Evolutionary conservation across 2,888 invertebrate species (phyloP).

Genomic region (Spisula subtruncata): DNA sequence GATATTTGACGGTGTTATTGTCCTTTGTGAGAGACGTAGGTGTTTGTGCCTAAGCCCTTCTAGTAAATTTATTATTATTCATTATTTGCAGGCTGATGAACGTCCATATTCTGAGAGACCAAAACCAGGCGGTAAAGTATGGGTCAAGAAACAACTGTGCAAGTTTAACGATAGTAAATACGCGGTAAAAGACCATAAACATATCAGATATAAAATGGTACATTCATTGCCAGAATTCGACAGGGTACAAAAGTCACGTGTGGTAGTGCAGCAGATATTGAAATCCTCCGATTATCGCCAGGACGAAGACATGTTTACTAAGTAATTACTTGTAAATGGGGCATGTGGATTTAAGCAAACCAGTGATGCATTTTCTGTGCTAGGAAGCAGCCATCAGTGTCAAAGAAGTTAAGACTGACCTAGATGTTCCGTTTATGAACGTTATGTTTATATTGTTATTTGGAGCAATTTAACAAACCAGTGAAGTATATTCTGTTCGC

Average conservation of each 20-base stretch:
- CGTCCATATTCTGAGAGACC: conserved; percentile 56
- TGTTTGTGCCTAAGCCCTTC: too few species aligned
- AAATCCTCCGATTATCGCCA: conserved; percentile 46
- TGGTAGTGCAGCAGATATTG: conserved; percentile 62
- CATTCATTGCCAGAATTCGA: conserved; percentile 79
- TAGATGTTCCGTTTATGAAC: too few species aligned
- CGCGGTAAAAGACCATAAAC: conserved; percentile 82
- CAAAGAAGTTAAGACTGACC: too few species aligned
- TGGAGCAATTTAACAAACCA: too few species aligned
- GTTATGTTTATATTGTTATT: too few species aligned
- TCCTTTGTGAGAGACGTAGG: too few species aligned
- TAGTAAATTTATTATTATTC: too few species aligned
- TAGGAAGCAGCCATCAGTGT: too few species aligned
- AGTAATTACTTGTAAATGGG: background rate
- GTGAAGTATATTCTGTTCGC: too few species aligned
- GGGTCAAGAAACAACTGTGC: conserved; percentile 80
- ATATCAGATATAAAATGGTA: conserved; percentile 83
- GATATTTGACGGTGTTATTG: too few species aligned
- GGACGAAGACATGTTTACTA: background rate
- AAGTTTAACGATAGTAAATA: conserved; percentile 76
- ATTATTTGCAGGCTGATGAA: conserved; percentile 33
- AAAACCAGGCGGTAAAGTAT: conserved; percentile 81
- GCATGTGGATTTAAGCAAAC: too few species aligned
- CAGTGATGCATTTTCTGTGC: too few species aligned
- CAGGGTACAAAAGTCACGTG: conserved; percentile 68